These are phyloP conservation scores for Xyliphius kryptos DNA, from an alignment of 2,113 vertebrate genomes.

Conservation along the genomic window DNA sequence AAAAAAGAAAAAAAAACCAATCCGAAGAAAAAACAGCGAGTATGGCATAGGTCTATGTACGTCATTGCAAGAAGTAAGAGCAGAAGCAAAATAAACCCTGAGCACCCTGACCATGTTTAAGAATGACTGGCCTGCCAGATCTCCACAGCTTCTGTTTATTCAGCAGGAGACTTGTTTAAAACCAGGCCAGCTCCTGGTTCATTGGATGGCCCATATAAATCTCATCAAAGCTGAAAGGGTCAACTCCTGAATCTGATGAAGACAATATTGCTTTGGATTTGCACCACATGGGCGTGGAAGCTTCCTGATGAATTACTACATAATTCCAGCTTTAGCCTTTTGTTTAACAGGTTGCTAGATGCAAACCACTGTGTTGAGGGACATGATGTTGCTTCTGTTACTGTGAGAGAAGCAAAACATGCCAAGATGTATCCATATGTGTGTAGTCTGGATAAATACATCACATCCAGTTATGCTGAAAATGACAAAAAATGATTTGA, in stretches of 20 bases:
- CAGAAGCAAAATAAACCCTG: slow-evolving; percentile 25
- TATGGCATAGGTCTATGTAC: slow-evolving; percentile 10
- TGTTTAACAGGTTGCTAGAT: slow-evolving; percentile 47
- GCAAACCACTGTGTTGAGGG: slow-evolving; percentile 26
- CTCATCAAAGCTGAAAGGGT: slow-evolving; percentile 23
- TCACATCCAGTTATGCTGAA: slow-evolving; percentile 31
- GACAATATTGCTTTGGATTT: neutral
- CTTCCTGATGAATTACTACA: slow-evolving; percentile 16
- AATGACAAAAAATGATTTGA: slow-evolving; percentile 31
- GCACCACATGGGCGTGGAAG: slow-evolving; percentile 3
- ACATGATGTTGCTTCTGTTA: slow-evolving; percentile 19
- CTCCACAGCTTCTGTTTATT: slow-evolving; percentile 34
- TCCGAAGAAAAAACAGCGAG: slow-evolving; percentile 13
- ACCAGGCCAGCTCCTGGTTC: slow-evolving; percentile 23
- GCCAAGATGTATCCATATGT: slow-evolving; percentile 29
- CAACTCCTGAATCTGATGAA: slow-evolving; percentile 2
- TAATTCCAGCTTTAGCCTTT: slow-evolving; percentile 17
- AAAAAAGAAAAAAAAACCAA: slow-evolving; percentile 10
- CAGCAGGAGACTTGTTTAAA: slow-evolving; percentile 28
- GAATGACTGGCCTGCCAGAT: slow-evolving; percentile 17
- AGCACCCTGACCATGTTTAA: slow-evolving; percentile 27
- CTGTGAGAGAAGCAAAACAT: slow-evolving; percentile 19
- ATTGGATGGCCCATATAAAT: slow-evolving; percentile 20
- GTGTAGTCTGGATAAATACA: slow-evolving; percentile 44
- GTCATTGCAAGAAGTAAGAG: slow-evolving; percentile 11